These are phyloP conservation scores for Rhamphomyia laevipes DNA, from an alignment of 2,888 invertebrate species.

Conservation along the genomic window DNA sequence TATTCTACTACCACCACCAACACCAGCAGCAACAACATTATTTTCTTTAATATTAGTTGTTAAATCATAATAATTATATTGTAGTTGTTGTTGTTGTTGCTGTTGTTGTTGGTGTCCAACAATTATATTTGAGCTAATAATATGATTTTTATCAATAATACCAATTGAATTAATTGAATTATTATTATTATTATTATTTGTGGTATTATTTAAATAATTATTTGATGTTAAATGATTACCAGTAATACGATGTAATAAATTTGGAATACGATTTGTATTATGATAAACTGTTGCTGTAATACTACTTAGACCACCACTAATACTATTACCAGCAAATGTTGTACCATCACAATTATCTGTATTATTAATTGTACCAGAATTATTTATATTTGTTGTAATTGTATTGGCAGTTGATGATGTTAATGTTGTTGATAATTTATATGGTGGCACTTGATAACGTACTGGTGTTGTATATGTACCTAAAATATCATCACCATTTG, in stretches of 20 bases:
- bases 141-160: not conserved
- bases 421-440: constrained; percentile 23
- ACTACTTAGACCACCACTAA: not conserved
- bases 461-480: constrained; percentile 60
- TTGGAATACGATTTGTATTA: not conserved
- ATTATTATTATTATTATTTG: not conserved
- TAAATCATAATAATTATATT: constrained; percentile 24
- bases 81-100: constrained; percentile 20
- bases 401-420: constrained; percentile 13
- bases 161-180: not conserved
- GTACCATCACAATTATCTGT: not conserved
- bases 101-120: constrained; percentile 8
- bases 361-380: too few relatives aligned
- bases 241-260: not conserved
- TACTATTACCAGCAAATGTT: not conserved
- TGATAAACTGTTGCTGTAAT: not conserved
- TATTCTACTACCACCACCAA: constrained; percentile 22
- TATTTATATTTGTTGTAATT: not conserved
- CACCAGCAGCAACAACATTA: constrained; percentile 12
- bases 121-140: too few relatives aligned
- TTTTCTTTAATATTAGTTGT: constrained; percentile 20
- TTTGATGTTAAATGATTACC: not conserved
- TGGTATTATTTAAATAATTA: not conserved
- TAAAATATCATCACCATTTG: constrained; percentile 40
- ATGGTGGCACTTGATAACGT: constrained; percentile 36